Evolutionary conservation across 2,888 invertebrate species (phyloP).

Genomic region (Gisinianus flammeolus): DNA sequence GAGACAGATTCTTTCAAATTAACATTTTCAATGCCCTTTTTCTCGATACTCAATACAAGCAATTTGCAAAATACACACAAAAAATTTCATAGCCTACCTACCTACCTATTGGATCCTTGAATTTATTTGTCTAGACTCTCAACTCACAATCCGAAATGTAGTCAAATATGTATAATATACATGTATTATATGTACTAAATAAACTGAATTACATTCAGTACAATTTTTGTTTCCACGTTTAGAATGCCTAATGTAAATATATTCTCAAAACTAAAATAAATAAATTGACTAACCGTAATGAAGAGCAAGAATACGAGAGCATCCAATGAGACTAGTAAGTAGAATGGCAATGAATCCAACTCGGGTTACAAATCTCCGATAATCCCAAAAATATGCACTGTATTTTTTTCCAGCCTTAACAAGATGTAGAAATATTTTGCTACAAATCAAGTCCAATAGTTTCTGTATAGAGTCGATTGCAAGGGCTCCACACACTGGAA

Average conservation of each 20-base stretch:
- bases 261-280: not conserved
- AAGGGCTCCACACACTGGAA: conserved; percentile 81
- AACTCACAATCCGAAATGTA: too few relatives aligned
- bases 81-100: too few relatives aligned
- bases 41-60: too few relatives aligned
- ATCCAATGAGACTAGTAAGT: conserved; percentile 62
- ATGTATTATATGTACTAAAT: too few relatives aligned
- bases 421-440: conserved; percentile 48
- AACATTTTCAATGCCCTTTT: too few relatives aligned
- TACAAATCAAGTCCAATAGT: conserved; percentile 63
- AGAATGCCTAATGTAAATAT: too few relatives aligned
- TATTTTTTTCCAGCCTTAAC: conserved; percentile 43
- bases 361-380: conserved; percentile 39
- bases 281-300: conserved; percentile 65
- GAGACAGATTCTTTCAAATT: conserved; percentile 11
- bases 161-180: too few relatives aligned
- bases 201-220: too few relatives aligned
- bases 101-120: too few relatives aligned
- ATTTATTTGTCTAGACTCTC: too few relatives aligned
- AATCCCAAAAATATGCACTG: conserved; percentile 45
- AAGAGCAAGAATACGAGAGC: conserved; percentile 68
- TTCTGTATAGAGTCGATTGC: conserved; percentile 80
- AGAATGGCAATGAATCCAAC: conserved; percentile 59
- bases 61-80: too few relatives aligned
- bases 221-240: too few relatives aligned